Base-by-base conservation (phyloP, 2,888 invertebrate genomes). In the Xanthorhoe designata region DNA sequence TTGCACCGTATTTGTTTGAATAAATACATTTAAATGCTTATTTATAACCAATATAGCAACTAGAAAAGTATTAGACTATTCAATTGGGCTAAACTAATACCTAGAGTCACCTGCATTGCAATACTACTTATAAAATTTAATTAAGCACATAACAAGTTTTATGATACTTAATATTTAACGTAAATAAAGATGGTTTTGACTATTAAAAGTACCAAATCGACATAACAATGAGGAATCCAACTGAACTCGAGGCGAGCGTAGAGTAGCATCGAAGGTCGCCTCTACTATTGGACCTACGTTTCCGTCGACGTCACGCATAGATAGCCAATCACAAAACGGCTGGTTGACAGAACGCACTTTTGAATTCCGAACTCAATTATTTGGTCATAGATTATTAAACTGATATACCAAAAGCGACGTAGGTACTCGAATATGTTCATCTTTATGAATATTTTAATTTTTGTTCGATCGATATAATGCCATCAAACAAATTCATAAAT, bases 261-360 rank as follows among this genome's bases (percentile, higher is more conserved):
- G 47, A 57, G 74, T 72, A 68, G 70, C 63, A 61, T 52, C 67
- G 80, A 84, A 84, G 83, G 83, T 77, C 83, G 76, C 67, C 66
- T 71, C 67, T 75, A 75, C 75, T 70, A 78, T 80, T 80, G 75
- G 75, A 70, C 71, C 75, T 78, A 76, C 71, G 76, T 72, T 78
- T 76, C 76, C 78, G 76, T 72, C 73, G 67, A 77, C 79, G 77
- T 78, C 76, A 76, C 67, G 63, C 64, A 55, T 62, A 66, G 57
- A 42, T 71, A 62, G 52, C 81, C 77, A 83, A 81, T 82, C 74
- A 71, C 68, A 64, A 65, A 62, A 61, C 53, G 62, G 71, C 66
- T 70, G 63, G 75, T 73, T 74, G 72, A 74, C 71, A 74, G 66
- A 80, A 73, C 75, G 73, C 74, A 74, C 63, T 78, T 78, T 71